phyloP scores from a whole-genome alignment of 2,888 invertebrate species.

The Minunthozetes semirufus region DNA sequence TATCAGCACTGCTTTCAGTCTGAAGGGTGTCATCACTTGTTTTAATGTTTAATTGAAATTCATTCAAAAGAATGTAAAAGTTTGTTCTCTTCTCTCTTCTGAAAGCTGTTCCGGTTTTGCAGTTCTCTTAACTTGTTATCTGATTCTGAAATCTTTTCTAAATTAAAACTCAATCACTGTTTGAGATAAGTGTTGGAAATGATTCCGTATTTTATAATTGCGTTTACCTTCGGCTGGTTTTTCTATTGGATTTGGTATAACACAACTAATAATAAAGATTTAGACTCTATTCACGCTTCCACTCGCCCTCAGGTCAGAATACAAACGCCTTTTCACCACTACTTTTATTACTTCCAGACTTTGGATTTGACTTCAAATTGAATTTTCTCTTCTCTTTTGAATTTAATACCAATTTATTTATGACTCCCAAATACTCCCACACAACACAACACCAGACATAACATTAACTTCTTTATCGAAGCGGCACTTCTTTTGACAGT shows the following conservation, averaged over 20 bases:
- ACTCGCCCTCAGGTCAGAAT: conserved; percentile 15
- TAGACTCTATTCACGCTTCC: neutral
- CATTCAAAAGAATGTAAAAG: neutral
- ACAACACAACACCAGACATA: no score
- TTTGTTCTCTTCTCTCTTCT: neutral
- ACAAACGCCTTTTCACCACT: neutral
- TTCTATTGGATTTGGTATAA: conserved; percentile 35
- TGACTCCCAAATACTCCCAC: neutral
- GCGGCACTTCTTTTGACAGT: neutral
- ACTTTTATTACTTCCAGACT: neutral
- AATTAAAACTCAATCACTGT: neutral
- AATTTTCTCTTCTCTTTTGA: neutral
- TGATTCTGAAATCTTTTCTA: neutral
- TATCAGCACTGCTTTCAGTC: neutral
- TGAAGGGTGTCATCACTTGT: conserved; percentile 4
- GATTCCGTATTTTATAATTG: conserved; percentile 35
- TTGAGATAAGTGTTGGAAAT: conserved; percentile 20
- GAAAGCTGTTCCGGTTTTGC: neutral
- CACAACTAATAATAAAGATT: neutral
- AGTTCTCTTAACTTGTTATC: neutral
- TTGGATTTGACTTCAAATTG: neutral
- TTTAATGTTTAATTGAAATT: neutral
- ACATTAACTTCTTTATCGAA: neutral
- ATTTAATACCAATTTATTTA: neutral
- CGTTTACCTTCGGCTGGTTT: conserved; percentile 36